Evolutionary conservation across 2,113 vertebrate species (phyloP).

Genomic region (Sinocyclocheilus maitianheensis): DNA sequence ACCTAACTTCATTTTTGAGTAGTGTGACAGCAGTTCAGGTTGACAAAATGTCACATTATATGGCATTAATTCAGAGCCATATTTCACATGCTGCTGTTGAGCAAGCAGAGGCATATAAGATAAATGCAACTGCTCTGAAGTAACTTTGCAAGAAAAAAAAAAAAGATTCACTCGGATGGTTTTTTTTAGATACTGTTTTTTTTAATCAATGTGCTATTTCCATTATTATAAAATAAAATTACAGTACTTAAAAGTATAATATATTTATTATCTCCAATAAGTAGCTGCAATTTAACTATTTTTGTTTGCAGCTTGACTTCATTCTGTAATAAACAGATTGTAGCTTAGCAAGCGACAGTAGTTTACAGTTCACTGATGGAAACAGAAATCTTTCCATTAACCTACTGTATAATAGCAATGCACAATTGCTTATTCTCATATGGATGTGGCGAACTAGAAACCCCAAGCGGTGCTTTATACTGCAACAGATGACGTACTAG

Average conservation of each 20-base stretch:
- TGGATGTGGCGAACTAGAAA: neutral
- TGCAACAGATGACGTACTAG: conserved; percentile 6
- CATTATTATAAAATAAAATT: neutral
- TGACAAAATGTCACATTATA: neutral
- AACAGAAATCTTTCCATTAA: neutral
- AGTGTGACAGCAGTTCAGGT: neutral
- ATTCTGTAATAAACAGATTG: neutral
- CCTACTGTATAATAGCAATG: neutral
- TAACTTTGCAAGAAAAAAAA: neutral
- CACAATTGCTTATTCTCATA: neutral
- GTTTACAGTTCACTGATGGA: neutral
- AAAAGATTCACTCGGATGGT: no score
- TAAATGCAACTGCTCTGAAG: neutral
- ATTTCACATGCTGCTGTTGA: neutral
- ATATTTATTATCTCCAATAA: neutral
- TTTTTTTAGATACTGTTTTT: neutral
- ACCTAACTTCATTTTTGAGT: neutral
- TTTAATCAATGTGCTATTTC: neutral
- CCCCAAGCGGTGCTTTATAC: neutral
- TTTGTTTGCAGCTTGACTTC: neutral
- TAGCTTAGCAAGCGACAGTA: neutral
- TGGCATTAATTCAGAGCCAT: neutral
- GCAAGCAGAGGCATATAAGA: neutral
- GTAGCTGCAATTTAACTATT: neutral
- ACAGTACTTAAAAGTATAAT: neutral